Base-by-base conservation (phyloP, 2,888 invertebrate genomes). In the Strigamia maritima region DNA sequence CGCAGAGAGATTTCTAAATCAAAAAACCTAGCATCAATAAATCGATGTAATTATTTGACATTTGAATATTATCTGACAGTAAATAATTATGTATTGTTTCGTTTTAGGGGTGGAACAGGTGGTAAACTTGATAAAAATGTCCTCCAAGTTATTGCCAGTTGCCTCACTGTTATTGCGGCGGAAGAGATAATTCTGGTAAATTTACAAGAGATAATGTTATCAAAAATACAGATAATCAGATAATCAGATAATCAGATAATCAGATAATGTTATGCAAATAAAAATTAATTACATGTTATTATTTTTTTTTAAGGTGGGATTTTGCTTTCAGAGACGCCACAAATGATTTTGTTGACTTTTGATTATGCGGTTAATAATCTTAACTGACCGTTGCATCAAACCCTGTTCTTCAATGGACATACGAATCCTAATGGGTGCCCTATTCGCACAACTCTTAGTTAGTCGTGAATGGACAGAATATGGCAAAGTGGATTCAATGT, bases 361-460 rank as follows among this genome's bases (percentile, higher is more conserved):
- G 96, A 97, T 86, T 96, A 96, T 88, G 95, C 95, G 79, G 95
- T 96, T 81, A 96, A 96, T 87, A 96, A 96, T 87, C 89, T 96
- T 84, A 97, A 97, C 89, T 95, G 95, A 88, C 94, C 92, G 85
- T 89, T 95, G 82, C 96, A 96, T 87, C 78, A 78, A 16, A 78
- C 26, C 2, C 22, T 77, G 3, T 78, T 95, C 87, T 94, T 94
- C 87, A 93, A 93, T 86, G 94, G 93, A 82, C 91, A 95, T 83
- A 92, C 92, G 83, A 95, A 95, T 86, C 88, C 88, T 4, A 89
- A 89, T 81, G 88, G 88, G 0, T 89, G 88, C 81, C 87, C 87
- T 2, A 84, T 87, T 70, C 81, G 84, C 6, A 86, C 85, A 80
- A 89, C 89, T 0, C 86, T 89, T 83, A 83, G 86, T 89, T 81